Percentiles rank a stretch among this genome's conserved stretches.
Evolutionary conservation across 2,888 invertebrate species (phyloP).

Genomic region (Cantharis nigra): DNA sequence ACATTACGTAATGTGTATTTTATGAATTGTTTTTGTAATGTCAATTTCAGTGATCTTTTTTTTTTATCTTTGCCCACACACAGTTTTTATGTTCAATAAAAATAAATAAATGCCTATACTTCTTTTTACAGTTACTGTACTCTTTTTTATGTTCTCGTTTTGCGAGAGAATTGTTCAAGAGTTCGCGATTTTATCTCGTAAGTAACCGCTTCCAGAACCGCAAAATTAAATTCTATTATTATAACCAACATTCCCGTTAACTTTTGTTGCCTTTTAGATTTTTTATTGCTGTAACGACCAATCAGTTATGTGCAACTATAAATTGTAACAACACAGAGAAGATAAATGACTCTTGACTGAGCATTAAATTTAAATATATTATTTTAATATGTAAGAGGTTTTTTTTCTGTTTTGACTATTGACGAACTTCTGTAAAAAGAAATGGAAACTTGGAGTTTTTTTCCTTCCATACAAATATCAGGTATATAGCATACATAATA

Average conservation of each 20-base stretch:
- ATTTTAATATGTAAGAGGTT: not conserved
- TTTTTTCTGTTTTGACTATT: not conserved
- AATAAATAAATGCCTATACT: conserved; percentile 13
- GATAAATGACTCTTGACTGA: not conserved
- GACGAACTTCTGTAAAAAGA: not conserved
- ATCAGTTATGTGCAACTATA: not conserved
- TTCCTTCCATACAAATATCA: not conserved
- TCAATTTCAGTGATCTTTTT: not conserved
- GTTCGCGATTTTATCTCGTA: conserved; percentile 2
- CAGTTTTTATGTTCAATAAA: conserved; percentile 18
- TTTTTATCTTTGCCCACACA: not conserved
- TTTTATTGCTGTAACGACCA: not conserved
- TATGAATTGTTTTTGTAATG: not conserved
- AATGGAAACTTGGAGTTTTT: not conserved
- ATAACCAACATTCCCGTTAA: not conserved
- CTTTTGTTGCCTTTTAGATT: not conserved
- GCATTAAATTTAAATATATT: not conserved
- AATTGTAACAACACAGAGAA: not conserved
- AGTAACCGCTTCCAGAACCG: conserved; percentile 6
- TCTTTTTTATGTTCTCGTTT: conserved; percentile 20
- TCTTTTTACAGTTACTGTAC: conserved; percentile 21
- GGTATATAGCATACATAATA: too few species aligned
- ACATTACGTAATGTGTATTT: not conserved
- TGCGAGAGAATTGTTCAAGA: conserved; percentile 13
- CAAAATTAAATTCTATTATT: conserved; percentile 4